A percentile compares a stretch with the other conserved stretches of the same genome.
Conservation (phyloP, 2,797 vertebrate genomes). For the Hoplostethus mediterraneus region DNA sequence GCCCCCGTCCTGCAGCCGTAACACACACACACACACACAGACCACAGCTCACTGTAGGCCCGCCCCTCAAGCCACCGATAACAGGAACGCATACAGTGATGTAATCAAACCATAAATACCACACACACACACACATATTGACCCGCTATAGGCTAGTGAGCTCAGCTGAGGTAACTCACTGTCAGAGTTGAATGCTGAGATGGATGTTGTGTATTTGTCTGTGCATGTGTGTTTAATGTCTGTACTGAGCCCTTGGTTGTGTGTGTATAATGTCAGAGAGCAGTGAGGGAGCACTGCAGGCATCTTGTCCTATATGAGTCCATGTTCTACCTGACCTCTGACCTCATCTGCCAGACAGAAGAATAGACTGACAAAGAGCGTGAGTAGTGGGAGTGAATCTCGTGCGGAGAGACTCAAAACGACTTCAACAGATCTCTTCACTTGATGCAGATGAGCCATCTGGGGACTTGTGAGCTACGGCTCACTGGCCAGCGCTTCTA, state of each 20-base stretch:
- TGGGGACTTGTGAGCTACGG: too few species aligned
- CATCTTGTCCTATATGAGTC: conserved; percentile 25
- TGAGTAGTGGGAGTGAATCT: conserved; percentile 4
- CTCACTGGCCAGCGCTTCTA: too few species aligned
- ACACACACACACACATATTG: conserved; percentile 6
- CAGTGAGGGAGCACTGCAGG: conserved; percentile 10
- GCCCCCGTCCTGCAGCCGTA: conserved; percentile 54
- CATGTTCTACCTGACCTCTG: conserved; percentile 48
- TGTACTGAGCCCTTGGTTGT: background rate
- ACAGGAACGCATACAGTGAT: conserved; percentile 29
- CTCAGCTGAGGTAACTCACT: background rate
- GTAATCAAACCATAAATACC: conserved; percentile 34
- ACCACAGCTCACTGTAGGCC: conserved; percentile 2
- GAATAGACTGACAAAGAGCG: conserved; percentile 22
- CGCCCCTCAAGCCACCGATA: conserved; percentile 17
- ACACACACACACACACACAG: conserved; percentile 32
- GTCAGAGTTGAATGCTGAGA: conserved; percentile 6
- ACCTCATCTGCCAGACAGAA: conserved; percentile 33
- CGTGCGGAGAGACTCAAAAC: background rate
- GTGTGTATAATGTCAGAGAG: conserved; percentile 41
- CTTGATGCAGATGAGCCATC: background rate
- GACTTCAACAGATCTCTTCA: background rate
- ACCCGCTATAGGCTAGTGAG: conserved; percentile 1
- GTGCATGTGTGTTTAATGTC: conserved; percentile 7
- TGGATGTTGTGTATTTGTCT: background rate